phyloP scores from a whole-genome alignment of 2,113 vertebrate species.

The Thomomys bottae region DNA sequence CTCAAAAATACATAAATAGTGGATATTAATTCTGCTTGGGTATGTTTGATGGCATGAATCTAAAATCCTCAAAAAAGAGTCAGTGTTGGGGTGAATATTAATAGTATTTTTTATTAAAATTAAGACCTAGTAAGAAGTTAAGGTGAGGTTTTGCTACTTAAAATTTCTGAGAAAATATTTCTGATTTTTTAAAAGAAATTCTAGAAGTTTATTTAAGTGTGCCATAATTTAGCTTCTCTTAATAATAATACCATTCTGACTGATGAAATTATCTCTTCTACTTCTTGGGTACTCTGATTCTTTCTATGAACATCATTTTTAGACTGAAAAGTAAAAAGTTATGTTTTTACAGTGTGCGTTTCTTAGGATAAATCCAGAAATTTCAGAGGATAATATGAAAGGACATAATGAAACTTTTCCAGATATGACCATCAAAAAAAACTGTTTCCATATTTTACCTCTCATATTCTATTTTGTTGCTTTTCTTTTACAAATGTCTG shows the following conservation, averaged over 20 bases:
- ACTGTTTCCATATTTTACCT: not conserved
- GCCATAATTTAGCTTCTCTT: slow-evolving; percentile 6
- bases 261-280: not conserved
- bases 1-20: not conserved
- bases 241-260: not conserved
- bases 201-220: not conserved
- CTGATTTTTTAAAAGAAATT: slow-evolving; percentile 18
- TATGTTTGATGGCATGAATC: not conserved
- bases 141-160: not conserved
- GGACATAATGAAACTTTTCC: not conserved
- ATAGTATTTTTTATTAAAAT: slow-evolving; percentile 33
- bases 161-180: slow-evolving; percentile 33
- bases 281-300: not conserved
- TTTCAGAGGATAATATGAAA: not conserved
- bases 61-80: not conserved
- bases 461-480: not conserved
- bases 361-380: not conserved
- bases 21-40: not conserved
- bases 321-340: too few relatives aligned
- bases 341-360: not conserved
- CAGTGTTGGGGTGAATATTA: not conserved
- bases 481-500: not conserved
- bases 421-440: not conserved
- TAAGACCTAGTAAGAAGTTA: not conserved
- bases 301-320: not conserved